Percentiles rank a stretch among this genome's conserved stretches.
These are phyloP conservation scores for Sialis lutaria DNA, from an alignment of 2,888 invertebrate genomes.

Conservation along the genomic window DNA sequence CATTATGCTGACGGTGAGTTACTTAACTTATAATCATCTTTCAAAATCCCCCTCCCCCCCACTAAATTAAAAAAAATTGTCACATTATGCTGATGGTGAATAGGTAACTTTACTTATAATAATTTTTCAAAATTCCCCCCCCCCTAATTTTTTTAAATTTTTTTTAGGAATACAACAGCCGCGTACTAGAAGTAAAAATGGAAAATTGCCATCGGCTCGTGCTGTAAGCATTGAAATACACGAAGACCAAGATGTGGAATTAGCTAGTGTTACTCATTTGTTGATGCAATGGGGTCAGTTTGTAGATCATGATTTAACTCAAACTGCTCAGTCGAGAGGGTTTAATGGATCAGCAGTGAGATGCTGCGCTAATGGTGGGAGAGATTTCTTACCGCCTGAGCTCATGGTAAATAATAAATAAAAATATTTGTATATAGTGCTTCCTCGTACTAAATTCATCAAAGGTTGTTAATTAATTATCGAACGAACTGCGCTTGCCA, in stretches of 20 bases:
- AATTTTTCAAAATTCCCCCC: too few species aligned
- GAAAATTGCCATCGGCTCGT: slow-evolving; percentile 53
- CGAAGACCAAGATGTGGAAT: slow-evolving; percentile 42
- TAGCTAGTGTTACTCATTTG: slow-evolving; percentile 53
- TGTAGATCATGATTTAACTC: slow-evolving; percentile 73
- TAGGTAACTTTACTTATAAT: background rate
- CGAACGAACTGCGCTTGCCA: too few species aligned
- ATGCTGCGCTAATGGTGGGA: slow-evolving; percentile 49
- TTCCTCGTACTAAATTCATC: too few species aligned
- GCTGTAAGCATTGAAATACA: slow-evolving; percentile 54
- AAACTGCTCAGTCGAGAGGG: slow-evolving; percentile 56
- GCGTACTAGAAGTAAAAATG: slow-evolving; percentile 23
- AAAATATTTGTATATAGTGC: too few species aligned
- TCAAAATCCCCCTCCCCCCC: too few species aligned
- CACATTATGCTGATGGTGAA: too few species aligned
- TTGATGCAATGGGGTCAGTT: slow-evolving; percentile 89
- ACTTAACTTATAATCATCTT: too few species aligned
- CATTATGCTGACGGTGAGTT: slow-evolving; percentile 61
- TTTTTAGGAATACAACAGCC: slow-evolving; percentile 28
- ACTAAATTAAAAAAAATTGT: too few species aligned
- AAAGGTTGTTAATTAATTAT: too few species aligned
- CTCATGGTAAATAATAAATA: slow-evolving; percentile 31
- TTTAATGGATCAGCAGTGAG: slow-evolving; percentile 65
- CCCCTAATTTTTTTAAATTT: background rate
- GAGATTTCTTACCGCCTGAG: slow-evolving; percentile 39